phyloP scores from a whole-genome alignment of 2,113 vertebrate genomes.

The Myotis lucifugus region DNA sequence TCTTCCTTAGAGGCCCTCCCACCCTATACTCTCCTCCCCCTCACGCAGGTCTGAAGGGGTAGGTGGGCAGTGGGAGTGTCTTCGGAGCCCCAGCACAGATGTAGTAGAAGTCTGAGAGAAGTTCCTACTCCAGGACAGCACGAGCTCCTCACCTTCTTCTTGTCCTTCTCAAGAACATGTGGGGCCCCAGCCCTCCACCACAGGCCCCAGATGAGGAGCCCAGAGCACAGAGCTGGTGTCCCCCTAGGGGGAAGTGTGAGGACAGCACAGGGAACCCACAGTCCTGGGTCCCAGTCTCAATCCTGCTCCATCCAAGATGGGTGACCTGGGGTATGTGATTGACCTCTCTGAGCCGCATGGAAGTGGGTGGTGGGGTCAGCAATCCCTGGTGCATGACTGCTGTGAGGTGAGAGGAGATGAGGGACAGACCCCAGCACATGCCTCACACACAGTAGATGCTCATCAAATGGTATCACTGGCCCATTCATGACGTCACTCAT shows the following conservation, averaged over 20 bases:
- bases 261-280: background rate
- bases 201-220: no score
- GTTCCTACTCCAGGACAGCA: no score
- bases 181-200: no score
- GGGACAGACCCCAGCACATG: rapidly evolving
- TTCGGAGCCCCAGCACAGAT: no score
- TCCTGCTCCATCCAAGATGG: background rate
- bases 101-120: no score
- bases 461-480: rapidly evolving
- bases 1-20: no score
- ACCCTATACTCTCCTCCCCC: no score
- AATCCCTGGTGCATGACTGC: background rate
- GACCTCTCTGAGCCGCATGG: background rate
- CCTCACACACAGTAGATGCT: background rate
- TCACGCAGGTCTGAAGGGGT: no score
- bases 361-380: rapidly evolving
- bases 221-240: no score
- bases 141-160: no score
- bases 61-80: no score
- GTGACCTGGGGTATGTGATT: background rate
- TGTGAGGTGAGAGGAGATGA: background rate
- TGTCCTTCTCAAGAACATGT: no score
- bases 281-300: background rate
- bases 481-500: rapidly evolving
- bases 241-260: background rate